These are phyloP conservation scores for Anagyrus pseudococci DNA, from an alignment of 2,888 invertebrate species.

Conservation along the genomic window DNA sequence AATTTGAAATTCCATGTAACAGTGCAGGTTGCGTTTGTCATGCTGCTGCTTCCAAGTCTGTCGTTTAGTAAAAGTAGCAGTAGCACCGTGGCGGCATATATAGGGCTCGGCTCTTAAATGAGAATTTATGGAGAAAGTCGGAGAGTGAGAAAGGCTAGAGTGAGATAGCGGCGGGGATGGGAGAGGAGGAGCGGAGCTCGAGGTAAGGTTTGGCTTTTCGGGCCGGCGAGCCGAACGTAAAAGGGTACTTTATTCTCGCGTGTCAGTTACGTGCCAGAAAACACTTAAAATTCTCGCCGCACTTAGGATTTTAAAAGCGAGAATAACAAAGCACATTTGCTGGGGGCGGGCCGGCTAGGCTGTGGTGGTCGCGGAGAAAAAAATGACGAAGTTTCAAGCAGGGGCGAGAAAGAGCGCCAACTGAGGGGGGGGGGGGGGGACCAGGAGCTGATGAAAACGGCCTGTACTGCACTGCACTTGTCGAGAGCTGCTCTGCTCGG, in stretches of 20 bases:
- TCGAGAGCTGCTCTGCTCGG: slow-evolving; percentile 1
- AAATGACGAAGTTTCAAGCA: slow-evolving; percentile 33
- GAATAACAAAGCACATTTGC: slow-evolving; percentile 31
- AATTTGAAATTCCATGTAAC: slow-evolving; percentile 24
- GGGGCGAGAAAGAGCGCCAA: slow-evolving; percentile 16
- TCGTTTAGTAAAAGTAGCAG: not conserved
- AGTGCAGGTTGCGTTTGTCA: slow-evolving; percentile 27
- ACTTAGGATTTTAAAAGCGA: slow-evolving; percentile 38
- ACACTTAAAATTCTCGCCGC: slow-evolving; percentile 41
- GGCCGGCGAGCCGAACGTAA: slow-evolving; percentile 30
- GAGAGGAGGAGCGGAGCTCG: not conserved
- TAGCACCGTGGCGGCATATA: too few relatives aligned
- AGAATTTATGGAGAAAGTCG: slow-evolving; percentile 31
- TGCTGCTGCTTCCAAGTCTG: slow-evolving; percentile 4
- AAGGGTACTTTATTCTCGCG: slow-evolving; percentile 40
- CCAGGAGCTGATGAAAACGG: not conserved
- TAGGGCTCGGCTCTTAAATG: slow-evolving; percentile 22
- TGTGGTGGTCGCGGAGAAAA: not conserved
- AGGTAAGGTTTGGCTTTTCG: slow-evolving; percentile 22
- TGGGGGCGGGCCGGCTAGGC: not conserved
- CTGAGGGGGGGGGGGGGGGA: not conserved
- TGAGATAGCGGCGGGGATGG: too few relatives aligned
- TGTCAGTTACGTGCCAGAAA: slow-evolving; percentile 41
- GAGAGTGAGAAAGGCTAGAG: too few relatives aligned
- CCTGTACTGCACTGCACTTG: not conserved